These are phyloP conservation scores for Drosophila imparisetae DNA, from an alignment of 2,888 invertebrate genomes.

Conservation along the genomic window DNA sequence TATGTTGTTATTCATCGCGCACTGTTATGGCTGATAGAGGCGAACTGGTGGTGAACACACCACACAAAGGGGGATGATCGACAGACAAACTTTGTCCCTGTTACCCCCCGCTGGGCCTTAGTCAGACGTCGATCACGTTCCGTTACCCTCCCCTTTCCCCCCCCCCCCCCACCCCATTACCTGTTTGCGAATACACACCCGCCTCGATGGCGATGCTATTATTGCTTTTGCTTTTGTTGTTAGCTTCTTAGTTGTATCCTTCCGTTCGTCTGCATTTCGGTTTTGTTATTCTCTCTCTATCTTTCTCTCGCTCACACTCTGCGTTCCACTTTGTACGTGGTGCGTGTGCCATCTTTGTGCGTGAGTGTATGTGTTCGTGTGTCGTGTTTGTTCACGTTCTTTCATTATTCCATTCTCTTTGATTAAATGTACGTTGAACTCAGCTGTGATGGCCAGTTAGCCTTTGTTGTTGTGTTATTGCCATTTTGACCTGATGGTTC, in stretches of 20 bases:
- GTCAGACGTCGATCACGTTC: constrained; percentile 52
- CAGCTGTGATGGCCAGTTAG: constrained; percentile 42
- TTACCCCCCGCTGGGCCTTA: constrained; percentile 3
- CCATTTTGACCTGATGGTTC: constrained; percentile 28
- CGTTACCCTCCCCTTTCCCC: constrained; percentile 30
- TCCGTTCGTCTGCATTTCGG: constrained; percentile 62
- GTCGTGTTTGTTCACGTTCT: constrained; percentile 61
- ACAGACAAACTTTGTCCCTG: constrained; percentile 15
- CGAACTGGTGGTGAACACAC: neutral
- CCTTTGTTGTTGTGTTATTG: constrained; percentile 25
- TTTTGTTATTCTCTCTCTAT: constrained; percentile 50
- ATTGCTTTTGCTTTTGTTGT: constrained; percentile 47
- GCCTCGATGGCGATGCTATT: constrained; percentile 45
- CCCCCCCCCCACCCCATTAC: constrained; percentile 47
- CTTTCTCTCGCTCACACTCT: constrained; percentile 24
- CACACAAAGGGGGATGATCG: constrained; percentile 14
- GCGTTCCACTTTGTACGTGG: constrained; percentile 53
- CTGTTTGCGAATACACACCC: constrained; percentile 70
- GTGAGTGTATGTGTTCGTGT: constrained; percentile 11
- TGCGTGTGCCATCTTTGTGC: constrained; percentile 56
- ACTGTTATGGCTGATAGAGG: constrained; percentile 1
- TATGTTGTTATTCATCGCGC: constrained; percentile 33
- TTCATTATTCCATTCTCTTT: constrained; percentile 64
- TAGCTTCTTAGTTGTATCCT: constrained; percentile 43
- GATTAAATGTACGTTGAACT: constrained; percentile 79